Conservation (phyloP, 2,888 invertebrate species). For the Apamea anceps region DNA sequence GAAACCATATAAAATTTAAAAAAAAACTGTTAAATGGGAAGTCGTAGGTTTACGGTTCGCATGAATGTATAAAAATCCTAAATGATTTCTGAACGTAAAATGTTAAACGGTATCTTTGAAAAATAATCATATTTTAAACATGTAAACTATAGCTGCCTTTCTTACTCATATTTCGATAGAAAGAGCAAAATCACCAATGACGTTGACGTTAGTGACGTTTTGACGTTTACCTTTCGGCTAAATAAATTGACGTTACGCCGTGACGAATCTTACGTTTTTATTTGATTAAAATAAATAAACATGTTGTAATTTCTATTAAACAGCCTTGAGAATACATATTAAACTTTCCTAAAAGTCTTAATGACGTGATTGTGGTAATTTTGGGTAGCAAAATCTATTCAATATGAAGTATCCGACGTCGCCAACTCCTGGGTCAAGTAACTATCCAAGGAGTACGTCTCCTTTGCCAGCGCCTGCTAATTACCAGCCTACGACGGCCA, state of each 20-base stretch:
- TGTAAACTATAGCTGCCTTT: background rate
- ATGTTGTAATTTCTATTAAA: constrained; percentile 49
- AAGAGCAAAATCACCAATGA: constrained; percentile 8
- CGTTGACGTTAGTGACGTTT: constrained; percentile 37
- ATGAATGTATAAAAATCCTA: background rate
- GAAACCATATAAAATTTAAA: background rate
- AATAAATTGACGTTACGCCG: constrained; percentile 60
- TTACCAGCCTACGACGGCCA: constrained; percentile 92
- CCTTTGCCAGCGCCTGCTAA: constrained; percentile 93
- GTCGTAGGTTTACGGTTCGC: background rate
- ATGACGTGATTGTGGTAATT: constrained; percentile 56
- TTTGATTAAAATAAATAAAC: constrained; percentile 65
- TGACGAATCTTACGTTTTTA: constrained; percentile 56
- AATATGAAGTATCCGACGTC: constrained; percentile 92
- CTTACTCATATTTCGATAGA: background rate
- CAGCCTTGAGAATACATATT: constrained; percentile 37
- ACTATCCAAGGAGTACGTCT: constrained; percentile 90
- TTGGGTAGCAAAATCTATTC: constrained; percentile 35
- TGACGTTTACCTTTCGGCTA: constrained; percentile 33
- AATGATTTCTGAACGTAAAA: constrained; percentile 45
- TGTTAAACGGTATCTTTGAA: constrained; percentile 34
- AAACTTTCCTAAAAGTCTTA: constrained; percentile 38
- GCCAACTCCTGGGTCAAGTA: constrained; percentile 86
- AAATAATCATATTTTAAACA: constrained; percentile 14
- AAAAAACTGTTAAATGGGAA: background rate